Percentiles rank a stretch among this genome's conserved stretches.
Conservation (phyloP, 2,888 invertebrate species). For the Lochmaea capreae region DNA sequence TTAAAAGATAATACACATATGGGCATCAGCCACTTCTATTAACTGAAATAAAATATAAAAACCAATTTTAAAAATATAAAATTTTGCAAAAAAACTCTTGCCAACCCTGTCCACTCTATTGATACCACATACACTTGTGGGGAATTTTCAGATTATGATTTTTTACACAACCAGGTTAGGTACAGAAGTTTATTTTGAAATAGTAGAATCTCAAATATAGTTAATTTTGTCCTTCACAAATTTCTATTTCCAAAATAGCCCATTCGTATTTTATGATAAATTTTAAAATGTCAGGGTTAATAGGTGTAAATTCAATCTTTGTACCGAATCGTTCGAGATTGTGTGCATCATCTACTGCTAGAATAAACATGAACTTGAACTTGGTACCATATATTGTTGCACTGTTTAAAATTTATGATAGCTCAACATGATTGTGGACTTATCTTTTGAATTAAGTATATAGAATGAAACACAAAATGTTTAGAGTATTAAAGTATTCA, state of each 20-base stretch:
- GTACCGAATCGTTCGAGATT: slow-evolving; percentile 8
- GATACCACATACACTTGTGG: no score
- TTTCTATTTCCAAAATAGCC: neutral
- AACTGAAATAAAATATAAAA: no score
- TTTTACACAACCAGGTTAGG: no score
- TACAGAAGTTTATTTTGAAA: no score
- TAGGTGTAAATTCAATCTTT: slow-evolving; percentile 17
- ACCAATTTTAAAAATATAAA: no score
- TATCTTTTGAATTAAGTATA: neutral
- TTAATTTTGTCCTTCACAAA: neutral
- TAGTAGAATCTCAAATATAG: no score
- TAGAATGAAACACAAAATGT: neutral
- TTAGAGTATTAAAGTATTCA: no score
- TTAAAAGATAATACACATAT: no score
- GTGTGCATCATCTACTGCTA: neutral
- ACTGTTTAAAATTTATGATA: neutral
- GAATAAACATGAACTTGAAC: slow-evolving; percentile 20
- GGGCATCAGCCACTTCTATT: no score
- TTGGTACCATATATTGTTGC: neutral
- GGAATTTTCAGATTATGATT: no score
- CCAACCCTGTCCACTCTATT: no score
- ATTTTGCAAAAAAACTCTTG: no score
- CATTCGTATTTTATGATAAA: neutral
- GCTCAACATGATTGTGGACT: neutral
- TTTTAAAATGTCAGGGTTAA: slow-evolving; percentile 6